Evolutionary conservation across 92 coral and sea anemone species (phyloP).

Genomic region (Paragorgia papillata): DNA sequence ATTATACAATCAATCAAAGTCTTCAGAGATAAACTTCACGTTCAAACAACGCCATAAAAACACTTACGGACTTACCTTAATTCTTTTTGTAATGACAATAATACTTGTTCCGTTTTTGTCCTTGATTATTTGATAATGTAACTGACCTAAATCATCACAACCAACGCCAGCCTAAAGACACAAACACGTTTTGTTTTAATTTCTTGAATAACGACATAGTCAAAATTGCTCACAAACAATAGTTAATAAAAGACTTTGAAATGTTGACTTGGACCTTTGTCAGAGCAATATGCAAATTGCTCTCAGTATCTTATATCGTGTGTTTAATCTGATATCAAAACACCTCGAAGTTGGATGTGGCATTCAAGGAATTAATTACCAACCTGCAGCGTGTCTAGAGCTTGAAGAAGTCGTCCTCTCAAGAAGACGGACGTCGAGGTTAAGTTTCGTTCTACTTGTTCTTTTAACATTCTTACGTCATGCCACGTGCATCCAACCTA

Average conservation of each 20-base stretch:
- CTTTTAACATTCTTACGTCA: constrained; percentile 90
- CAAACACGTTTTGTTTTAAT: no score
- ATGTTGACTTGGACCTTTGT: no score
- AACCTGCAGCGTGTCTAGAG: constrained; percentile 95
- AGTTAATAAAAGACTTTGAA: no score
- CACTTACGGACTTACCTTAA: constrained; percentile 81
- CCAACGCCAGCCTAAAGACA: constrained; percentile 84
- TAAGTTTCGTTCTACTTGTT: constrained; percentile 89
- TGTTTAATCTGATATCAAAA: no score
- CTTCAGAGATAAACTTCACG: no score
- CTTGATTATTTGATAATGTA: constrained; percentile 86
- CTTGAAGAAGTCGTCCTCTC: constrained; percentile 82
- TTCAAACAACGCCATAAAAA: no score
- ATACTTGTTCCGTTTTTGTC: constrained; percentile 92
- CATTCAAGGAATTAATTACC: constrained; percentile 18
- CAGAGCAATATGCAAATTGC: no score
- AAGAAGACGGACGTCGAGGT: constrained; percentile 90
- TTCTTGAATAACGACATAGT: no score
- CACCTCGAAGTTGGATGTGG: no score
- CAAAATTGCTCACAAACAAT: no score
- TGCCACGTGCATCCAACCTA: constrained; percentile 99
- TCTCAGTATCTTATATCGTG: no score
- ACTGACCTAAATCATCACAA: constrained; percentile 86
- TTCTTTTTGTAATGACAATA: constrained; percentile 83
- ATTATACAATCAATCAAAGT: no score